A percentile compares a stretch with the other conserved stretches of the same genome.
phyloP scores from a whole-genome alignment of 2,888 invertebrate genomes.

The Nemotelus nigrinus region DNA sequence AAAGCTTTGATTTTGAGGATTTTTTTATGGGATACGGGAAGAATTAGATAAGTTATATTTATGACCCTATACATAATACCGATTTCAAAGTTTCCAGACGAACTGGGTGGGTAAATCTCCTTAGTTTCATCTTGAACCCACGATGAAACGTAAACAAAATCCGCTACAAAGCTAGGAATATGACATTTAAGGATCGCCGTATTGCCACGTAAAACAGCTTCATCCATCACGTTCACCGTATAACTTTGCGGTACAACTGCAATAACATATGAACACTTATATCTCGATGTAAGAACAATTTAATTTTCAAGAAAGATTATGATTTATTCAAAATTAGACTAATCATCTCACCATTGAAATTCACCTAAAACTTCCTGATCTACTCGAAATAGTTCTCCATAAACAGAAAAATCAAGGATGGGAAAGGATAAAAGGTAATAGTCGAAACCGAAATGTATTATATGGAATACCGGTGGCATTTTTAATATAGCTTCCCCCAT shows the following conservation, averaged over 20 bases:
- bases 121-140: slow-evolving; percentile 85
- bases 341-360: background rate
- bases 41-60: too few relatives aligned
- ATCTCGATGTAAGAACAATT: background rate
- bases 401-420: too few relatives aligned
- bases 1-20: too few relatives aligned
- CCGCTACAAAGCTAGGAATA: slow-evolving; percentile 92
- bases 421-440: too few relatives aligned
- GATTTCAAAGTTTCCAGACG: slow-evolving; percentile 65
- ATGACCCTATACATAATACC: slow-evolving; percentile 56
- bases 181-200: slow-evolving; percentile 92
- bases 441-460: background rate
- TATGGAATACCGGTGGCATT: slow-evolving; percentile 69
- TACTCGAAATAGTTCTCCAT: too few relatives aligned
- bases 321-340: background rate
- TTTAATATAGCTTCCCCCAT: slow-evolving; percentile 76
- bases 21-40: too few relatives aligned
- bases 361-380: background rate
- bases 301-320: background rate
- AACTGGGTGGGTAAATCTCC: slow-evolving; percentile 67
- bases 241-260: slow-evolving; percentile 91
- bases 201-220: slow-evolving; percentile 90
- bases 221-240: slow-evolving; percentile 91
- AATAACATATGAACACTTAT: slow-evolving; percentile 60
- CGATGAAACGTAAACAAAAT: slow-evolving; percentile 85